Percentiles rank a stretch among this genome's conserved stretches.
Conservation (phyloP, 2,113 vertebrate genomes). For the Coregonus clupeaformis region DNA sequence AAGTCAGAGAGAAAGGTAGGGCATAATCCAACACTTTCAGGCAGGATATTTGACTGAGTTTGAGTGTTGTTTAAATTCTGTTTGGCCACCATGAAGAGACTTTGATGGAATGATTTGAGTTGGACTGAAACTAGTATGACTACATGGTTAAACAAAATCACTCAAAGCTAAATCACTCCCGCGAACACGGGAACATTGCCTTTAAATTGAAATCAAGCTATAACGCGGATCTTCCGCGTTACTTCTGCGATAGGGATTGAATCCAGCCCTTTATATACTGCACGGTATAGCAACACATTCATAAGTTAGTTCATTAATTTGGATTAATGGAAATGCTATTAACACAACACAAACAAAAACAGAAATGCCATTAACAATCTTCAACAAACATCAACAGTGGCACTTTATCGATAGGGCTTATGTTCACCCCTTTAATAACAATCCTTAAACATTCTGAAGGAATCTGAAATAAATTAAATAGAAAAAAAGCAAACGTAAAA, state of each 20-base stretch:
- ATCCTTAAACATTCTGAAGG: conserved; percentile 18
- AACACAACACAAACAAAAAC: not conserved
- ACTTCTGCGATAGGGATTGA: too few species aligned
- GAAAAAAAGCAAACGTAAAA: not conserved
- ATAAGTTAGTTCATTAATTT: conserved; percentile 22
- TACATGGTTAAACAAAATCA: not conserved
- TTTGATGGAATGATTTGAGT: not conserved
- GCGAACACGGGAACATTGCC: too few species aligned
- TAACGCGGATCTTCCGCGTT: too few species aligned
- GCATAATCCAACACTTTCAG: not conserved
- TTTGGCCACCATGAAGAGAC: not conserved
- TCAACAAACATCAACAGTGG: conserved; percentile 13
- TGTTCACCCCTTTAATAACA: conserved; percentile 15
- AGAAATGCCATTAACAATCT: conserved; percentile 15
- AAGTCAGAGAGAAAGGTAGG: not conserved
- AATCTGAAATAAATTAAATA: not conserved
- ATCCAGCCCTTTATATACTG: too few species aligned
- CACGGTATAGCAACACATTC: conserved; percentile 33
- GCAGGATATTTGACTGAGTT: not conserved
- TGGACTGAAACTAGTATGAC: not conserved
- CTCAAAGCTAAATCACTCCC: not conserved
- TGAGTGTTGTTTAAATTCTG: not conserved
- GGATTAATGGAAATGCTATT: not conserved
- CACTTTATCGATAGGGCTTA: conserved; percentile 22
- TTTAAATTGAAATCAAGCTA: too few species aligned